These are phyloP conservation scores for Menidia beryllina DNA, from an alignment of 2,113 vertebrate genomes.

Conservation along the genomic window DNA sequence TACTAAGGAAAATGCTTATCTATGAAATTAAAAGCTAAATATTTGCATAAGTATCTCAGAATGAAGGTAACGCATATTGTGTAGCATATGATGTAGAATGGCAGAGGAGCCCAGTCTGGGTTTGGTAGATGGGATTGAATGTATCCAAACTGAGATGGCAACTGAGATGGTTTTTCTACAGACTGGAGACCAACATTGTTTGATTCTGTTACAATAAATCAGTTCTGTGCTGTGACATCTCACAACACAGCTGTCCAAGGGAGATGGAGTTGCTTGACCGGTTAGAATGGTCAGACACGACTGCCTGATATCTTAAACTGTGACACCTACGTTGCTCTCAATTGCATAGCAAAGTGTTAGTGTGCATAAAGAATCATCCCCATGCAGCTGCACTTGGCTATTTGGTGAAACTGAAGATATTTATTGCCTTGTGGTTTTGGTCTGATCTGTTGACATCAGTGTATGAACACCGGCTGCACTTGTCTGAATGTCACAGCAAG, in stretches of 20 bases:
- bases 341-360: constrained; percentile 43
- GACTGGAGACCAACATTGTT: constrained; percentile 13
- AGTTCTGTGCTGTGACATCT: constrained; percentile 13
- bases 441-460: constrained; percentile 1
- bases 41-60: constrained; percentile 54
- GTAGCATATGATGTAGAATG: constrained; percentile 53
- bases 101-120: constrained; percentile 40
- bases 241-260: constrained; percentile 6
- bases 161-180: constrained; percentile 10
- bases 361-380: constrained; percentile 22
- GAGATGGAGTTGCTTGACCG: constrained; percentile 11
- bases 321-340: neutral
- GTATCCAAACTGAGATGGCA: neutral
- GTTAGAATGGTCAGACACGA: neutral
- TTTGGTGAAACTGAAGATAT: constrained; percentile 9
- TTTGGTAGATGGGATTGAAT: neutral
- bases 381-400: constrained; percentile 14
- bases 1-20: constrained; percentile 3
- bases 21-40: constrained; percentile 35
- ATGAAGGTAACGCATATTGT: constrained; percentile 16
- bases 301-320: neutral
- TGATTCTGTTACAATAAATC: neutral
- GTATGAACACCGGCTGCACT: constrained; percentile 1
- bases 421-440: constrained; percentile 18
- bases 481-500: neutral